Evolutionary conservation across 2,888 invertebrate species (phyloP), one percentile per base, ranked within the genome.

Genomic region (Chrysolina americana): DNA sequence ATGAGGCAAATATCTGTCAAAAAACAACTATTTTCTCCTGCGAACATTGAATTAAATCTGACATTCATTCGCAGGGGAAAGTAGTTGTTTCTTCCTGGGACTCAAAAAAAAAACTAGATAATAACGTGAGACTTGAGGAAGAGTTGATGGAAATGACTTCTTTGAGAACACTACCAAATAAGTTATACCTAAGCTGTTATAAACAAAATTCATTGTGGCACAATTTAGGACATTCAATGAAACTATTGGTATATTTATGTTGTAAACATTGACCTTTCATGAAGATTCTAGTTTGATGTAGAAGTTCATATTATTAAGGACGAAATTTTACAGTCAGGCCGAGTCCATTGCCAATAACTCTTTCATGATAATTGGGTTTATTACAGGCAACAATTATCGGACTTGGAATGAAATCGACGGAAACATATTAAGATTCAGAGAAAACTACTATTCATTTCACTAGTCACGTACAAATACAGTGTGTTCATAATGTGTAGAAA

Each of bases 241-340:
- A 3, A 53, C 0, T 2, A 11, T 53, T 53, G 3, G 17, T 21
- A 53, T 8, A 10, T 5, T 19, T 19, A 21, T 53, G 13, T 11
- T 19, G 21, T 19, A 13, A 53, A 53, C 53, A 53, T 48, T n/a
- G 48, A 48, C 48, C 48, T n/a, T 48, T 48, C 48, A 53, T 21
- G 11, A 53, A 53, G 13, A 11, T 2, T 21, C 13, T 10, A 17
- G 11, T 9, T 53, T 21, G 21, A 53, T 53, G 17, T 2, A 50
- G 21, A 53, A 53, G 19, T 53, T 53, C 48, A 48, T 11, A 19
- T 44, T 53, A 19, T 19, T 21, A 11, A 53, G 53, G 21, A 53
- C 21, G 11, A 10, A 53, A 53, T 21, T 53, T 5, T 21, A 19
- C 11, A 53, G 53, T 53, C 53, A 53, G 53, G 53, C 19, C 53